Evolutionary conservation across 1,140 invertebrate genomes (phyloP).

Genomic region (Acyrthosiphon pisum): DNA sequence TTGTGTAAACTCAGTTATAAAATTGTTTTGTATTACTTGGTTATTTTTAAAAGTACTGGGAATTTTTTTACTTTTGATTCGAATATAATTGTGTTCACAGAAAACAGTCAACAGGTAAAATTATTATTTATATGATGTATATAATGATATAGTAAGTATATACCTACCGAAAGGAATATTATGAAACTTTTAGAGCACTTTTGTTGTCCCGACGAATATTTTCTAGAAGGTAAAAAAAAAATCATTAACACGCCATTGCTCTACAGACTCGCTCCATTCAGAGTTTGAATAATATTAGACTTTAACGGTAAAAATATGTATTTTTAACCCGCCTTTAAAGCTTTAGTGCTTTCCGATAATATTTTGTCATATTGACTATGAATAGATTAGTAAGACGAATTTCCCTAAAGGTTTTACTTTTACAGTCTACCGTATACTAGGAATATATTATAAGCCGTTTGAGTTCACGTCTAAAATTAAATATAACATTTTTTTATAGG

Average conservation of each 20-base stretch:
- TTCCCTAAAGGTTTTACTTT: not conserved
- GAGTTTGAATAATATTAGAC: not conserved
- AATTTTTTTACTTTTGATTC: not conserved
- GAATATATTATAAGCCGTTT: not conserved
- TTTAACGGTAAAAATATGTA: not conserved
- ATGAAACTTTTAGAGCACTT: not conserved
- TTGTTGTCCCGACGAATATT: not conserved
- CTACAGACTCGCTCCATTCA: not conserved
- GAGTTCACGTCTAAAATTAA: slow-evolving; percentile 13
- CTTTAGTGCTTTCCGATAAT: not conserved
- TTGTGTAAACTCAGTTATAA: too few relatives aligned
- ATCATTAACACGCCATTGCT: not conserved
- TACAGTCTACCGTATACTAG: not conserved
- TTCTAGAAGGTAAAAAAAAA: not conserved
- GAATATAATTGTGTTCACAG: not conserved
- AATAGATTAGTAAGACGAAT: not conserved
- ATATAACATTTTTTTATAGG: not conserved
- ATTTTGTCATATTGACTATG: not conserved
- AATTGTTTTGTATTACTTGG: too few relatives aligned
- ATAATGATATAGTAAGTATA: too few relatives aligned
- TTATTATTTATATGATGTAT: not conserved
- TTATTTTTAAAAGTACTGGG: not conserved
- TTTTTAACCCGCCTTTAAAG: not conserved
- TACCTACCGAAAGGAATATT: not conserved
- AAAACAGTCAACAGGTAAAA: not conserved